Conservation (phyloP, 2,113 vertebrate genomes). For the Amia ocellicauda region DNA sequence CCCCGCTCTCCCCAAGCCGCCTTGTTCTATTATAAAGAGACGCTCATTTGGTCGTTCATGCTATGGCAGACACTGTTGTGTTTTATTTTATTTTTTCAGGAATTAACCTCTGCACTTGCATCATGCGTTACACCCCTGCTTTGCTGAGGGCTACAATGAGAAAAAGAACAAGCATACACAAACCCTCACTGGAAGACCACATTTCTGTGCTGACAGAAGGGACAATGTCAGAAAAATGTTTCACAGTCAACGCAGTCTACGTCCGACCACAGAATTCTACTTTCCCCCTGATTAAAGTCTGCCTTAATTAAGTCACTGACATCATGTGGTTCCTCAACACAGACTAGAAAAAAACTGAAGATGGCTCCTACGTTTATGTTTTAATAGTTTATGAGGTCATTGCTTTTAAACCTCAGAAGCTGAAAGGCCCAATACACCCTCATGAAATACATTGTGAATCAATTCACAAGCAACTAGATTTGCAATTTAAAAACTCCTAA, state of each 20-base stretch:
- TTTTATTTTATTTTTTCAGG: too few relatives aligned
- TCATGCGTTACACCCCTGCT: too few relatives aligned
- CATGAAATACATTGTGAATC: too few relatives aligned
- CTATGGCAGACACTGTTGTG: too few relatives aligned
- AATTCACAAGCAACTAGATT: too few relatives aligned
- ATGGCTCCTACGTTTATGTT: neutral
- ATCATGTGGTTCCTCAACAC: neutral
- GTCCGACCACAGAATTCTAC: neutral
- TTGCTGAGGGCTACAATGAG: too few relatives aligned
- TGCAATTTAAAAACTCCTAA: slow-evolving; percentile 10
- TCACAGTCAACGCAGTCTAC: slow-evolving; percentile 5
- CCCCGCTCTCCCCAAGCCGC: too few relatives aligned
- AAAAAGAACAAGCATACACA: neutral
- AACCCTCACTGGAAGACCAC: neutral
- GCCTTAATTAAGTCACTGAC: slow-evolving; percentile 10
- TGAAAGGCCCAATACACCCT: too few relatives aligned
- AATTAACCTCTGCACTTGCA: too few relatives aligned
- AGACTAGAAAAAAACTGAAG: neutral
- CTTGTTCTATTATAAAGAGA: too few relatives aligned
- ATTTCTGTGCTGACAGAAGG: neutral
- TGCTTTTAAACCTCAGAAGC: neutral
- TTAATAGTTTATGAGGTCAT: slow-evolving; percentile 9
- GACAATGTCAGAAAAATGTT: neutral
- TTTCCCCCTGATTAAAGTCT: neutral
- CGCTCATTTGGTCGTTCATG: too few relatives aligned